Evolutionary conservation across 1,140 invertebrate genomes (phyloP).

Genomic region (Pseudomyrmex cubaensis): DNA sequence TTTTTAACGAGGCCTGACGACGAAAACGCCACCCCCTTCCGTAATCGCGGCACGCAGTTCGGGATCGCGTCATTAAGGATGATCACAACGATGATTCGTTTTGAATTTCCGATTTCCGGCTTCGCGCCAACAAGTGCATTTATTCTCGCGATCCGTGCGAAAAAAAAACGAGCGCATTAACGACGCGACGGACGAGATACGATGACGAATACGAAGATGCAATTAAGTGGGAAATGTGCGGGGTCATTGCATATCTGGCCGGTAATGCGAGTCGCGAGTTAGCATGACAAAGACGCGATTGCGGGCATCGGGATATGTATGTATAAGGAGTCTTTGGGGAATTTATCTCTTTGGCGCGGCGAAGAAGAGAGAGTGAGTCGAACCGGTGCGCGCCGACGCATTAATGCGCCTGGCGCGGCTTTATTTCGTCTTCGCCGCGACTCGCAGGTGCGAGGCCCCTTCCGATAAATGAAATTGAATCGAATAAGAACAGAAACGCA

Average conservation of each 20-base stretch:
- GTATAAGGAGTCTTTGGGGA: conserved; percentile 63
- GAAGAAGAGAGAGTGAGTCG: conserved; percentile 9
- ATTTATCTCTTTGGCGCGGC: conserved; percentile 52
- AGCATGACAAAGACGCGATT: conserved; percentile 80
- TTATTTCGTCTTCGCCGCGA: conserved; percentile 19
- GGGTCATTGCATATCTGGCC: conserved; percentile 82
- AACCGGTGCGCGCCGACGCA: conserved; percentile 40
- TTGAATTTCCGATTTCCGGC: conserved; percentile 80
- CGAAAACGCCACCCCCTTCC: conserved; percentile 19
- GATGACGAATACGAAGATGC: conserved; percentile 81
- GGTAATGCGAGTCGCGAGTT: conserved; percentile 76
- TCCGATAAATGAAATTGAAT: background rate
- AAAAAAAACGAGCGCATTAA: conserved; percentile 24
- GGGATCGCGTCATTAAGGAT: conserved; percentile 46
- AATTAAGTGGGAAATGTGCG: conserved; percentile 85
- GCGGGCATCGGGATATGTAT: conserved; percentile 69
- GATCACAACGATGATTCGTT: conserved; percentile 55
- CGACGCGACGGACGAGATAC: conserved; percentile 10
- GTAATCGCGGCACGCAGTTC: conserved; percentile 12
- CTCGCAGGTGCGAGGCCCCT: background rate
- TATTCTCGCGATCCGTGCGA: background rate
- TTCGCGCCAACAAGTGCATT: background rate
- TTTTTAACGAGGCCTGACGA: conserved; percentile 13
- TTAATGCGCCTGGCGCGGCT: conserved; percentile 58
- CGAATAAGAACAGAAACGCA: background rate